Percentiles rank a stretch among this genome's conserved stretches.
These are phyloP conservation scores for Athetis lepigone DNA, from an alignment of 2,888 invertebrate species.

Conservation along the genomic window DNA sequence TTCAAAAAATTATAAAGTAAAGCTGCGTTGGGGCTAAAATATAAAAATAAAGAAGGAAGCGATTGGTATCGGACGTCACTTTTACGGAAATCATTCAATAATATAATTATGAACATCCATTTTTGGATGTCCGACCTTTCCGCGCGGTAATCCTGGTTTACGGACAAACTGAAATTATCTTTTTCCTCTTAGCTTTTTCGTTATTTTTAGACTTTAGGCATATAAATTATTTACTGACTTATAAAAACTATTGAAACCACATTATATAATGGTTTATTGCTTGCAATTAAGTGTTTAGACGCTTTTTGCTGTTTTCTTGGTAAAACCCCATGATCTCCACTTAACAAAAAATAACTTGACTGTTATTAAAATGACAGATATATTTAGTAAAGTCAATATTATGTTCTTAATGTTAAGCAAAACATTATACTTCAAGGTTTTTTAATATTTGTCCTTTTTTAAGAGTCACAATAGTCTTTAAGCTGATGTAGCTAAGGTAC, in stretches of 20 bases:
- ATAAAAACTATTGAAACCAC: neutral
- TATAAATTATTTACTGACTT: neutral
- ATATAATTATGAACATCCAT: slow-evolving; percentile 13
- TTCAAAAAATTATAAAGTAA: neutral
- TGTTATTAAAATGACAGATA: slow-evolving; percentile 6
- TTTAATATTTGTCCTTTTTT: slow-evolving; percentile 27
- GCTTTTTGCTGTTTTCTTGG: slow-evolving; percentile 6
- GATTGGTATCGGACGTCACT: slow-evolving; percentile 23
- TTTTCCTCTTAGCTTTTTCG: neutral
- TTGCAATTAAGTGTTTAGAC: neutral
- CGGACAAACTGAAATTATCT: slow-evolving; percentile 16
- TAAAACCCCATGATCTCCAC: neutral
- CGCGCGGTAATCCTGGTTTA: slow-evolving; percentile 7
- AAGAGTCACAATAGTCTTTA: neutral
- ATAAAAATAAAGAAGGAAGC: slow-evolving; percentile 33
- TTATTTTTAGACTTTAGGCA: neutral
- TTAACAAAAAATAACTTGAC: neutral
- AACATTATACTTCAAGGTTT: neutral
- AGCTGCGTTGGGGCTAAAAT: slow-evolving; percentile 3
- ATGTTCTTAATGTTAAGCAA: slow-evolving; percentile 10
- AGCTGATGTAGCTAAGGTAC: no score
- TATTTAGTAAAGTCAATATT: slow-evolving; percentile 20
- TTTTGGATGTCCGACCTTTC: slow-evolving; percentile 38
- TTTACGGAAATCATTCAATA: slow-evolving; percentile 32
- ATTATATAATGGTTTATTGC: neutral